Evolutionary conservation across 2,888 invertebrate genomes (phyloP).

Genomic region (Drosophila neonasuta): DNA sequence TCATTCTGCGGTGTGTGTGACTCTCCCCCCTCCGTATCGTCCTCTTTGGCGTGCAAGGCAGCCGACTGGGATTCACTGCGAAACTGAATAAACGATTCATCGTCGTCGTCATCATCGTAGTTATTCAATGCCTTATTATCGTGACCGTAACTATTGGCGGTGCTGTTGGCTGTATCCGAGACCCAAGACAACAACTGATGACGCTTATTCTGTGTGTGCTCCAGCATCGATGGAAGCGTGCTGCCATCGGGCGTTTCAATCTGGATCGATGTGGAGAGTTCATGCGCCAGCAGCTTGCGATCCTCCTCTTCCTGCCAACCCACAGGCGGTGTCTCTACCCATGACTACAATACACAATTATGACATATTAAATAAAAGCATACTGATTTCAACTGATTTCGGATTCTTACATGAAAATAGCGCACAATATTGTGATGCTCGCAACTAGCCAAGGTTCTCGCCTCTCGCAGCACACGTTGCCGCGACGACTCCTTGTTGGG

Average conservation of each 20-base stretch:
- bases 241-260: constrained; percentile 81
- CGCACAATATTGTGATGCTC: constrained; percentile 98
- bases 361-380: not conserved
- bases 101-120: constrained; percentile 73
- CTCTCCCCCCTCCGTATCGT: constrained; percentile 23
- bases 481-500: constrained; percentile 91
- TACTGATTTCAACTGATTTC: constrained; percentile 85
- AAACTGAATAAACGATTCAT: constrained; percentile 80
- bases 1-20: constrained; percentile 9
- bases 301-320: constrained; percentile 94
- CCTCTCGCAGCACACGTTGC: constrained; percentile 96
- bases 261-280: constrained; percentile 81
- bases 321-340: constrained; percentile 95
- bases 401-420: constrained; percentile 84
- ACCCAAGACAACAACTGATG: constrained; percentile 75
- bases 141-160: constrained; percentile 63
- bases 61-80: constrained; percentile 79
- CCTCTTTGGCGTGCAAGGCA: constrained; percentile 55
- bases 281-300: constrained; percentile 81
- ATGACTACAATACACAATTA: constrained; percentile 88
- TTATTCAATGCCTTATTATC: constrained; percentile 37
- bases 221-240: constrained; percentile 67
- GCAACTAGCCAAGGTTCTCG: constrained; percentile 95
- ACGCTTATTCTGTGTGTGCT: constrained; percentile 61
- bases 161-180: constrained; percentile 71